A percentile compares a stretch with the other conserved stretches of the same genome.
Conservation (phyloP, 1,140 invertebrate genomes). For the Procambarus clarkii region DNA sequence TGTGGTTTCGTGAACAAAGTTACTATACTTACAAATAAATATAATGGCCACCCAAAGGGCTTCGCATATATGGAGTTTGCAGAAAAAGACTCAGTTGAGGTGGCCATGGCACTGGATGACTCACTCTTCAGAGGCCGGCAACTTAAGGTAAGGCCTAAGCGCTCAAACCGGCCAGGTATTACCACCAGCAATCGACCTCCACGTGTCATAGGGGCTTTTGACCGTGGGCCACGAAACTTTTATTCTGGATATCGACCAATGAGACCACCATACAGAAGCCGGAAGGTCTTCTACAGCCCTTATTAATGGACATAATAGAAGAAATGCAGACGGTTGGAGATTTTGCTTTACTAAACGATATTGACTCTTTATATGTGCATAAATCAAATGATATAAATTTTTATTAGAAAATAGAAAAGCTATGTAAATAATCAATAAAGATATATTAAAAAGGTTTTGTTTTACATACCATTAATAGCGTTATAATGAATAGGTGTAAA, state of each 20-base stretch:
- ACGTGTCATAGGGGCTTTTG: conserved; percentile 74
- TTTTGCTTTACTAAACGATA: no score
- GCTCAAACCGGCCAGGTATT: conserved; percentile 97
- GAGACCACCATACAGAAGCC: conserved; percentile 51
- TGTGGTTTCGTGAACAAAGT: conserved; percentile 98
- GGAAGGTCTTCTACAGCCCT: no score
- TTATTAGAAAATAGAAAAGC: no score
- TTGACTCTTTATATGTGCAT: no score
- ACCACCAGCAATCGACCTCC: conserved; percentile 95
- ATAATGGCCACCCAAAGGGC: conserved; percentile 96
- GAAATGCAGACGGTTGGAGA: no score
- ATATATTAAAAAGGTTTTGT: no score
- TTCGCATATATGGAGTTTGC: conserved; percentile 99
- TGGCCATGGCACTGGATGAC: conserved; percentile 98
- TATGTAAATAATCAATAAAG: no score
- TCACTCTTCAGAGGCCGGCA: conserved; percentile 98
- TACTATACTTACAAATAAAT: conserved; percentile 99
- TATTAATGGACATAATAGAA: no score
- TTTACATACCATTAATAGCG: no score
- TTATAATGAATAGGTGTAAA: no score
- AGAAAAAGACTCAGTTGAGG: conserved; percentile 97
- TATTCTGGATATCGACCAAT: conserved; percentile 63
- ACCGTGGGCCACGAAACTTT: conserved; percentile 36
- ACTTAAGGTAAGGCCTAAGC: conserved; percentile 97
- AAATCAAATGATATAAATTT: no score